A percentile compares a stretch with the other conserved stretches of the same genome.
Conservation (phyloP, 2,888 invertebrate species). For the Mactromeris polynyma region DNA sequence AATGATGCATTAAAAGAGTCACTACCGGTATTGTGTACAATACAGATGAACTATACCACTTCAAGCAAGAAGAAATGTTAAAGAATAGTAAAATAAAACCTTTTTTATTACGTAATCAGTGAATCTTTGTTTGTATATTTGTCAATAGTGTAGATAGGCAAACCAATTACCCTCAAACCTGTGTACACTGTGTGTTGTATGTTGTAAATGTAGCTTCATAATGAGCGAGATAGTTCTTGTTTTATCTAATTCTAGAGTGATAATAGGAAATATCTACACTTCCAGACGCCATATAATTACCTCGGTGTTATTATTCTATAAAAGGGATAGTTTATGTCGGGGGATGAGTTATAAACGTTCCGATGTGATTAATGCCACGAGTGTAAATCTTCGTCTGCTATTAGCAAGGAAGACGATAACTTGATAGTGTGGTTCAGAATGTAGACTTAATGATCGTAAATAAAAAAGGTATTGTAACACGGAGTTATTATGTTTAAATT, state of each 20-base stretch:
- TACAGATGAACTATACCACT: no score
- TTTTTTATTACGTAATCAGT: no score
- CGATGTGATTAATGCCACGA: neutral
- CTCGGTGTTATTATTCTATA: conserved; percentile 1
- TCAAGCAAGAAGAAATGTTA: no score
- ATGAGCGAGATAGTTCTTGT: neutral
- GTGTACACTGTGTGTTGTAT: neutral
- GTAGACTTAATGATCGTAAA: neutral
- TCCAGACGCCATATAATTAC: conserved; percentile 32
- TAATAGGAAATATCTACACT: conserved; percentile 21
- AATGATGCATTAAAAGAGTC: no score
- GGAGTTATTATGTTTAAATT: neutral
- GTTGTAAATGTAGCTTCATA: neutral
- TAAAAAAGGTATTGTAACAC: neutral
- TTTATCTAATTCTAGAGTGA: conserved; percentile 1
- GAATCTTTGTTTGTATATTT: no score
- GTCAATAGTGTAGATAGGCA: no score
- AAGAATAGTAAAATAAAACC: no score
- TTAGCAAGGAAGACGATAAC: neutral
- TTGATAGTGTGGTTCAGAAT: neutral
- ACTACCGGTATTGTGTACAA: no score
- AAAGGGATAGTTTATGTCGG: conserved; percentile 31
- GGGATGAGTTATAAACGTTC: neutral
- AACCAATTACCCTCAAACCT: neutral
- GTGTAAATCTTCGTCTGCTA: conserved; percentile 3